A percentile compares a stretch with the other conserved stretches of the same genome.
These are phyloP conservation scores for Perca flavescens DNA, from an alignment of 2,113 vertebrate genomes.

Conservation along the genomic window DNA sequence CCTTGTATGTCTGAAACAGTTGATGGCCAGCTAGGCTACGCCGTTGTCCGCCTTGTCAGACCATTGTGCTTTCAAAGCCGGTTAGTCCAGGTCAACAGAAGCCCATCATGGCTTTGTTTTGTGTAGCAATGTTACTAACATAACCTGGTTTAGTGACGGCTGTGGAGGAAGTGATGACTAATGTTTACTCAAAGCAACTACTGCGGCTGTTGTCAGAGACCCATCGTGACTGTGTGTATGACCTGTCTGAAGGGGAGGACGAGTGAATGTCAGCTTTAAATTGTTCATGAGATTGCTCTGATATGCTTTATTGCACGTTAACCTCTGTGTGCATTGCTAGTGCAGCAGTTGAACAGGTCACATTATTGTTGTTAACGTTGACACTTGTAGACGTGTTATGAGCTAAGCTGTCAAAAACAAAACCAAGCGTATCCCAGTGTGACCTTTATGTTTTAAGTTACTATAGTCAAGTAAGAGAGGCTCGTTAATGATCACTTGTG, in stretches of 20 bases:
- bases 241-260: conserved; percentile 37
- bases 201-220: conserved; percentile 31
- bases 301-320: not conserved
- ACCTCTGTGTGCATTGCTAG: not conserved
- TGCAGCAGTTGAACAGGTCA: not conserved
- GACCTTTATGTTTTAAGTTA: not conserved
- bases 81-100: conserved; percentile 46
- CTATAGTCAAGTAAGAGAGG: not conserved
- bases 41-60: conserved; percentile 26
- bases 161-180: conserved; percentile 64
- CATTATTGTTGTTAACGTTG: not conserved
- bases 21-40: conserved; percentile 32
- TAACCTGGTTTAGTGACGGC: conserved; percentile 21
- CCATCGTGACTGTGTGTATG: not conserved
- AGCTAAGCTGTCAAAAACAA: not conserved
- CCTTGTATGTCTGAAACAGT: conserved; percentile 56
- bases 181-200: conserved; percentile 59
- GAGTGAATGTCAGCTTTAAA: conserved; percentile 31
- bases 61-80: conserved; percentile 32
- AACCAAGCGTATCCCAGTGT: not conserved
- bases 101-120: conserved; percentile 17
- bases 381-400: conserved; percentile 41
- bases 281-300: not conserved
- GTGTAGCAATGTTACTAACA: conserved; percentile 23
- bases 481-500: not conserved